phyloP scores from a whole-genome alignment of 2,113 vertebrate species.

The Apeltes quadracus region DNA sequence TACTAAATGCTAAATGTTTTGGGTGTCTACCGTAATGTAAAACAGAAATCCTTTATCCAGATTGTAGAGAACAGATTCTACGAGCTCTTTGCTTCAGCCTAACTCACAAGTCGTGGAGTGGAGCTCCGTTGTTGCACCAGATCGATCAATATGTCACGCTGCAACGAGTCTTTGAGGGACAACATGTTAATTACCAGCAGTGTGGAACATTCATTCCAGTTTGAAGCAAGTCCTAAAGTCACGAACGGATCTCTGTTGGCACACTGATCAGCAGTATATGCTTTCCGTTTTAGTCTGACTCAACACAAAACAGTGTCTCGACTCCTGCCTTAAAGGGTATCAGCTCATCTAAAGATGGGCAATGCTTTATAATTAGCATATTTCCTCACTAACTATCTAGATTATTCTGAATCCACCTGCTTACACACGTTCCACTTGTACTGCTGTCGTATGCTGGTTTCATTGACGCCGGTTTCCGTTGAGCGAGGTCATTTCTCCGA shows the following conservation, averaged over 20 bases:
- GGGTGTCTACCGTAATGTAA: no score
- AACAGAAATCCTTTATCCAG: background rate
- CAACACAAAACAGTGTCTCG: background rate
- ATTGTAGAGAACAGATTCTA: background rate
- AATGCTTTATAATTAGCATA: background rate
- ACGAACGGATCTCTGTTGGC: background rate
- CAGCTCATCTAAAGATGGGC: background rate
- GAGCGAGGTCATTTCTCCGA: background rate
- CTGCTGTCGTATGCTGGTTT: background rate
- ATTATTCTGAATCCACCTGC: background rate
- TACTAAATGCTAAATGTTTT: no score
- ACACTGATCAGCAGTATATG: background rate
- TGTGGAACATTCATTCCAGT: no score
- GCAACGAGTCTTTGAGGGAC: no score
- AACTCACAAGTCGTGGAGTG: background rate
- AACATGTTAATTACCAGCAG: background rate
- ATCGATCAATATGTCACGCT: background rate
- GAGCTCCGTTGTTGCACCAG: background rate
- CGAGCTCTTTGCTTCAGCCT: background rate
- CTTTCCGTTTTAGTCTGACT: background rate
- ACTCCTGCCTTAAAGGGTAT: background rate
- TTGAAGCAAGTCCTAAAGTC: background rate
- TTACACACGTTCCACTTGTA: slow-evolving; percentile 20
- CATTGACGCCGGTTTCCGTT: slow-evolving; percentile 4
- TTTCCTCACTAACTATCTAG: no score